phyloP scores from a whole-genome alignment of 2,113 vertebrate species.

The Triplophysa rosa region DNA sequence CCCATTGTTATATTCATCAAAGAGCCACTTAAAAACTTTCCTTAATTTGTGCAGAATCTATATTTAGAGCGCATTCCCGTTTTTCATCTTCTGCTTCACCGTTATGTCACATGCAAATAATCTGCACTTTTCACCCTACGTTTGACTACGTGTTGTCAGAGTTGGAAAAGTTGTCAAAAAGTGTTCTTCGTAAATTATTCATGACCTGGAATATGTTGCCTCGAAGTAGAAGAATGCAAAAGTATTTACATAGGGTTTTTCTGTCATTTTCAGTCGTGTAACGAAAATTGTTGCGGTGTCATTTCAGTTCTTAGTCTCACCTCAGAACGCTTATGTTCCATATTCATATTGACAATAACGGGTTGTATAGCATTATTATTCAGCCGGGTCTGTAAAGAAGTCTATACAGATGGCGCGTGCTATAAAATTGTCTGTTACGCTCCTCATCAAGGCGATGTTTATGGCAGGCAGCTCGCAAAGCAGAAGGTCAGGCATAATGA shows the following conservation, averaged over 20 bases:
- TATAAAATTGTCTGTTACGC: constrained; percentile 52
- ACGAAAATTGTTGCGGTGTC: constrained; percentile 38
- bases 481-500: constrained; percentile 54
- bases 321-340: constrained; percentile 37
- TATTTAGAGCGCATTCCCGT: not conserved
- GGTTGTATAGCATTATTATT: constrained; percentile 57
- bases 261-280: constrained; percentile 13
- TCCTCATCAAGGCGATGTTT: constrained; percentile 49
- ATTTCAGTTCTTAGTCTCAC: constrained; percentile 42
- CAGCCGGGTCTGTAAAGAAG: constrained; percentile 48
- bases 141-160: not conserved
- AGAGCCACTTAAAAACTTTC: not conserved
- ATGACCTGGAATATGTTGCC: not conserved
- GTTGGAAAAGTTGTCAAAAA: constrained; percentile 22
- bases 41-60: not conserved
- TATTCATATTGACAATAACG: constrained; percentile 48
- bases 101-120: not conserved
- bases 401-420: constrained; percentile 54
- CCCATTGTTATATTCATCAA: not conserved
- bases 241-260: constrained; percentile 9
- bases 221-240: not conserved
- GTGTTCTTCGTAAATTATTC: constrained; percentile 18
- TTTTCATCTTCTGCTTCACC: not conserved
- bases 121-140: constrained; percentile 16
- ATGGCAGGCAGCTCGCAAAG: constrained; percentile 51